Base-by-base conservation (phyloP, 2,113 vertebrate species). In the Pedionomus torquatus region DNA sequence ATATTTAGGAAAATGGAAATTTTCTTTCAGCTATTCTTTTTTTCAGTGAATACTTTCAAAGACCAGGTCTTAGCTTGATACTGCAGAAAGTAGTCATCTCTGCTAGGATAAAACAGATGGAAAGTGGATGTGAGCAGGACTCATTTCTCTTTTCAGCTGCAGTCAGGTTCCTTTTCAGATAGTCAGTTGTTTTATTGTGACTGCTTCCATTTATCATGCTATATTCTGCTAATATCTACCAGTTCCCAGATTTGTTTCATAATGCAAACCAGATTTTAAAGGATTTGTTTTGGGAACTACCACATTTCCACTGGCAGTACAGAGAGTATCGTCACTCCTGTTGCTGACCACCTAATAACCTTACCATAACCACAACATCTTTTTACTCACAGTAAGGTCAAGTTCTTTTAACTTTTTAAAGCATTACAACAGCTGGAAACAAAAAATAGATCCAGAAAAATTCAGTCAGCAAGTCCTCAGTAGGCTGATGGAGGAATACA, bases 31-130 rank as follows among this genome's bases (percentile, higher is more conserved):
- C 37, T 79, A 31, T 75, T 66, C 31, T 75, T 94, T 84, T 84
- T 81, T 66, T 87, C 70, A 52, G 18, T 41, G 66, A 93, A 83
- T 64, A 44, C 31, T 82, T 96, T 86, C 75, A 93, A 95, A 97
- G 72, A 87, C 14, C 33, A 87, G 17, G 13, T 81, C 71, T 94
- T 93, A 76, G 35, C 43, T 70, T 81, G 61, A 78, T 71, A 75
- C 41, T 54, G 28, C 88, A 93, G 82, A 81, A 75, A 94, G 39
- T 4, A 55, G 63, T 71, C 41, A 15, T 26, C 81, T 91, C 79
- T 55, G 66, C 70, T 92, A 83, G n/a, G 57, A 86, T 78, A 20
- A 95, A 95, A 78, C 30, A 89, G 83, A 81, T 72, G 74, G 69
- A 61, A 85, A 95, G 81, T 66, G 25, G 48, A 82, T 51, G 33